These are phyloP conservation scores for Pterostichus niger DNA, from an alignment of 2,888 invertebrate genomes.

Conservation along the genomic window DNA sequence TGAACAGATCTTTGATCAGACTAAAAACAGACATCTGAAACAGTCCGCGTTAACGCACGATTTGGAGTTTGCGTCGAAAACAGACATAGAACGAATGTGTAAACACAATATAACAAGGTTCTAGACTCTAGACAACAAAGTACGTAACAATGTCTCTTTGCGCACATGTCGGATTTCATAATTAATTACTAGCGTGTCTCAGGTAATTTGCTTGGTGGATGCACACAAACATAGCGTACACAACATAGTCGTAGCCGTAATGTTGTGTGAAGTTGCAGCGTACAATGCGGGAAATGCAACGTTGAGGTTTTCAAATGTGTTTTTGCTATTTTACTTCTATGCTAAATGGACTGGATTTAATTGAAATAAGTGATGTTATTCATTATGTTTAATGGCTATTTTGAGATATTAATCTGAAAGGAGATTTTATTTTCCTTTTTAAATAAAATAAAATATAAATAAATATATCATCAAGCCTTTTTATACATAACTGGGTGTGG, in stretches of 20 bases:
- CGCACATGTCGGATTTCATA: slow-evolving; percentile 24
- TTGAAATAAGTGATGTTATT: background rate
- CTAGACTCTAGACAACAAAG: background rate
- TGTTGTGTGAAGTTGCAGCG: slow-evolving; percentile 6
- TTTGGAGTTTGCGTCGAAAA: too few relatives aligned
- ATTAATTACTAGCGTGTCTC: slow-evolving; percentile 33
- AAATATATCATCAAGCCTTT: too few relatives aligned
- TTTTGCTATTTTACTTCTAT: background rate
- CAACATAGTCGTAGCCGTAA: background rate
- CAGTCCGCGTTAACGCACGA: too few relatives aligned
- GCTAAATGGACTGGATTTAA: background rate
- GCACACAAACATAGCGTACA: slow-evolving; percentile 21
- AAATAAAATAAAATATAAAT: too few relatives aligned
- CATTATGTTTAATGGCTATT: background rate
- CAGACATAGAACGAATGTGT: too few relatives aligned
- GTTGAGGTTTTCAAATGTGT: background rate
- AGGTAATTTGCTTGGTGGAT: slow-evolving; percentile 25
- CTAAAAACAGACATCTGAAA: too few relatives aligned
- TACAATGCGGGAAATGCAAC: slow-evolving; percentile 9
- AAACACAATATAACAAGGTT: too few relatives aligned
- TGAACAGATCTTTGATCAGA: too few relatives aligned
- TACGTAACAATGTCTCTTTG: slow-evolving; percentile 4
- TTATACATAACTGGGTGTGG: too few relatives aligned
- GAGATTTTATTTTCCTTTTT: background rate
- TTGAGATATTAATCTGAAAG: background rate